Percentiles rank a stretch among this genome's conserved stretches.
Evolutionary conservation across 2,797 vertebrate species (phyloP).

Genomic region (Myotis vivesi): DNA sequence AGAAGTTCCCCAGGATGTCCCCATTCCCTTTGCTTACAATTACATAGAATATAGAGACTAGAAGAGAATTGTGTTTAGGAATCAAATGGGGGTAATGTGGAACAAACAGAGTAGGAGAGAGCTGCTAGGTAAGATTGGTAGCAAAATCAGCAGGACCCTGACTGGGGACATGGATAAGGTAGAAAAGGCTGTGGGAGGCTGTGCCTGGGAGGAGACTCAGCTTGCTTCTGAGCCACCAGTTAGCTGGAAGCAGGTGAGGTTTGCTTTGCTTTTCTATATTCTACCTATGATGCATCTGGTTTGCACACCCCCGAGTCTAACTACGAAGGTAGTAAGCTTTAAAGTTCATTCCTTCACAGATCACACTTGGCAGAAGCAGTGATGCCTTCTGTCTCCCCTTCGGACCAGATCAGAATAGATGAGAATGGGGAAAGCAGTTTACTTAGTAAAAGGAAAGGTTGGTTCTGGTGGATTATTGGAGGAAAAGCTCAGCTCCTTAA

Average conservation of each 20-base stretch:
- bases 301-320: not conserved
- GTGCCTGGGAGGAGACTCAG: not conserved
- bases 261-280: not conserved
- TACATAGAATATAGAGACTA: not conserved
- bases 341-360: not conserved
- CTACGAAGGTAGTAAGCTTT: not conserved
- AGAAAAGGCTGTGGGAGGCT: not conserved
- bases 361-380: not conserved
- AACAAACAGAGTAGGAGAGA: not conserved
- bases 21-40: not conserved
- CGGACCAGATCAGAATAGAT: conserved; percentile 4
- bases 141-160: not conserved
- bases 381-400: not conserved
- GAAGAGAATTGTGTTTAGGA: not conserved
- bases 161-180: not conserved
- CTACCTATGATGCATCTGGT: not conserved
- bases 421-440: not conserved
- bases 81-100: not conserved
- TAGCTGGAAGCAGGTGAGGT: not conserved
- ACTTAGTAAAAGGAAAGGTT: not conserved
- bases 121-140: not conserved
- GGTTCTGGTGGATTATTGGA: not conserved
- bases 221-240: not conserved
- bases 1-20: not conserved
- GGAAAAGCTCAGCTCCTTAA: not conserved